A percentile compares a stretch with the other conserved stretches of the same genome.
Conservation (phyloP, 2,113 vertebrate species). For the Diadophis punctatus region DNA sequence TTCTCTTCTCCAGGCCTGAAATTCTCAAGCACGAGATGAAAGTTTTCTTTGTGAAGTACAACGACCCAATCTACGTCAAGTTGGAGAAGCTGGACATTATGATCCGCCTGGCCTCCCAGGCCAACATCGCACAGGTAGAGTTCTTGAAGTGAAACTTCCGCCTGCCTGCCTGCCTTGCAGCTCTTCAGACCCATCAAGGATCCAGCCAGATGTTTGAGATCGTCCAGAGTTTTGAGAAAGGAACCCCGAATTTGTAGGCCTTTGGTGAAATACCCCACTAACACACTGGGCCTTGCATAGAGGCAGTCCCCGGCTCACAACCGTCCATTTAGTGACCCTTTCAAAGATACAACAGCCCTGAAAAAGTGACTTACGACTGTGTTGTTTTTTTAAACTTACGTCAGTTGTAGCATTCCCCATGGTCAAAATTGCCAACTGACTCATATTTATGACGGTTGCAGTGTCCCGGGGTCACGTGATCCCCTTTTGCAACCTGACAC, state of each 20-base stretch:
- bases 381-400: too few species aligned
- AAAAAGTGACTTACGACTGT: background rate
- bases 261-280: too few species aligned
- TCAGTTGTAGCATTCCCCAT: too few species aligned
- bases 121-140: slow-evolving; percentile 95
- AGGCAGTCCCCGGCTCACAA: too few species aligned
- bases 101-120: slow-evolving; percentile 96
- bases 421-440: too few species aligned
- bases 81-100: slow-evolving; percentile 99
- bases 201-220: too few species aligned
- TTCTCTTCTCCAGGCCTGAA: slow-evolving; percentile 76
- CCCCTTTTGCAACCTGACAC: too few species aligned
- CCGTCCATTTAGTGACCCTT: too few species aligned
- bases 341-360: too few species aligned
- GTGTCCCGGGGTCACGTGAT: too few species aligned
- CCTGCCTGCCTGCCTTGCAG: background rate
- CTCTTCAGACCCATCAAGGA: background rate
- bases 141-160: background rate
- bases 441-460: too few species aligned
- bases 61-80: slow-evolving; percentile 98
- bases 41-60: slow-evolving; percentile 99
- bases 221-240: background rate
- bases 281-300: too few species aligned
- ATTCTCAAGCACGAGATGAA: slow-evolving; percentile 99
- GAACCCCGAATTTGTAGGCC: background rate